Conservation (phyloP, 2,113 vertebrate genomes). For the Phycodurus eques region DNA sequence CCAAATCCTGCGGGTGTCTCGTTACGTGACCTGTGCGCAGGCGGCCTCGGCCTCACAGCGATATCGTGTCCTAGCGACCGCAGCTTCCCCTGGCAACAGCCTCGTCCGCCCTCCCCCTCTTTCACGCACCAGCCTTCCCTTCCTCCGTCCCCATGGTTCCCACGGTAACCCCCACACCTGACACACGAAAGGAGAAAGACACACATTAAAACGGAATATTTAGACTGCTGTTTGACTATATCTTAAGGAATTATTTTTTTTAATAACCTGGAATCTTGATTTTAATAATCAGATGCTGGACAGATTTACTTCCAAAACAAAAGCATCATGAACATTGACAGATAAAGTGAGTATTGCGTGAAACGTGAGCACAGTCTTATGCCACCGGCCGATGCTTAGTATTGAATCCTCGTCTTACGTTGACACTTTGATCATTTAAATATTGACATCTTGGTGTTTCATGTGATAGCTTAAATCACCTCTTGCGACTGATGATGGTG, state of each 20-base stretch:
- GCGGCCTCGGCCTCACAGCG: constrained; percentile 35
- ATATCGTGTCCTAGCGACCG: constrained; percentile 58
- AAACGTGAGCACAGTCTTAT: neutral
- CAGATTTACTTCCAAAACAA: constrained; percentile 20
- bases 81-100: constrained; percentile 72
- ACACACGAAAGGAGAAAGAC: constrained; percentile 19
- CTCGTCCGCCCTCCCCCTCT: neutral
- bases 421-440: neutral
- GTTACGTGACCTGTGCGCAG: constrained; percentile 24
- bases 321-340: neutral
- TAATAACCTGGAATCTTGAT: neutral
- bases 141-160: constrained; percentile 50
- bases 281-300: neutral
- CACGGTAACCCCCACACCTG: constrained; percentile 55
- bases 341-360: constrained; percentile 36
- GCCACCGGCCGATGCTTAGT: neutral
- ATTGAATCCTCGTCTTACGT: neutral
- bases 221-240: neutral
- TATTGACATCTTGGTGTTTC: neutral
- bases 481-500: neutral
- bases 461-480: neutral
- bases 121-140: constrained; percentile 23
- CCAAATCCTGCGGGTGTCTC: constrained; percentile 46
- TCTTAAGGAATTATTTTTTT: neutral
- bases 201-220: neutral